These are phyloP conservation scores for Diplodus sargus DNA, from an alignment of 2,797 vertebrate species.

Conservation along the genomic window DNA sequence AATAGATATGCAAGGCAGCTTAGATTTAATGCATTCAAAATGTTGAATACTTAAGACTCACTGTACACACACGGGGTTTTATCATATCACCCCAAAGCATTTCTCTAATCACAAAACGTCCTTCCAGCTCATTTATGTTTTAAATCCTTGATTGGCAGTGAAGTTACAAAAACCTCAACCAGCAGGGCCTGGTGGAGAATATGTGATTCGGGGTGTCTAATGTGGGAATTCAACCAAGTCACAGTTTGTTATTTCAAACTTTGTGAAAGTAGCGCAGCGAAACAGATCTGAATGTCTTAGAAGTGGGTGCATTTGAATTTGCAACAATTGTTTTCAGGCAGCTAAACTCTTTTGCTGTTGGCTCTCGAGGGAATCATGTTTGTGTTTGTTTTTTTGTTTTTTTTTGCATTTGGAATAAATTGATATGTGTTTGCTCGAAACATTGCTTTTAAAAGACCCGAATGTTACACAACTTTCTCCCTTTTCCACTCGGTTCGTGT, in stretches of 20 bases:
- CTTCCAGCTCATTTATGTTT: constrained; percentile 18
- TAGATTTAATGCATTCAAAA: constrained; percentile 11
- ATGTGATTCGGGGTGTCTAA: constrained; percentile 2
- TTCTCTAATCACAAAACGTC: neutral
- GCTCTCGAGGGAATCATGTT: neutral
- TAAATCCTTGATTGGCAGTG: neutral
- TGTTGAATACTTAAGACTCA: neutral
- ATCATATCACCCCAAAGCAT: neutral
- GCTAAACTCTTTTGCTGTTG: neutral
- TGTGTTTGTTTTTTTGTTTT: neutral
- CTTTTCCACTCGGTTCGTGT: constrained; percentile 19
- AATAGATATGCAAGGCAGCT: constrained; percentile 23
- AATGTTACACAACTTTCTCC: constrained; percentile 28
- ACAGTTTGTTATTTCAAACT: neutral
- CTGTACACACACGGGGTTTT: neutral
- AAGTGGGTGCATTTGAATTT: neutral
- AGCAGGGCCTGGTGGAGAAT: neutral
- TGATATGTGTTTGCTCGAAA: neutral
- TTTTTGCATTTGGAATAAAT: neutral
- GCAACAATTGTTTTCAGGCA: neutral
- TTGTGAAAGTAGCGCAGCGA: neutral
- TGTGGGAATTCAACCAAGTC: neutral
- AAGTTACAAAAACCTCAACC: constrained; percentile 5
- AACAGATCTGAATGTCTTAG: neutral
- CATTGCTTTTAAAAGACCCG: constrained; percentile 10